A percentile compares a stretch with the other conserved stretches of the same genome.
Conservation (phyloP, 2,797 vertebrate genomes). For the Amblyopsis hoosieri region DNA sequence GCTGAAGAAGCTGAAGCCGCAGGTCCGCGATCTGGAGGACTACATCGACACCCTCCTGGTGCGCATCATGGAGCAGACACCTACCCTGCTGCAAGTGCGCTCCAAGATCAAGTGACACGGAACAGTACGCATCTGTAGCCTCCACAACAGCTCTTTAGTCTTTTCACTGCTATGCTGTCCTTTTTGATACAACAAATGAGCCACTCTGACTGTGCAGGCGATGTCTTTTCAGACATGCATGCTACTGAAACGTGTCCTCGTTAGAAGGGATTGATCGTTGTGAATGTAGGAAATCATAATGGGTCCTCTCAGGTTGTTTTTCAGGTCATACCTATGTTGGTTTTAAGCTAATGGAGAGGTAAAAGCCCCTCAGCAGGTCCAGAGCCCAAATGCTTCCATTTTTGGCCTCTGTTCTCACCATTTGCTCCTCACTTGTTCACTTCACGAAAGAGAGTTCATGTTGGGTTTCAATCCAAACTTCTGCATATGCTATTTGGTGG, state of each 20-base stretch:
- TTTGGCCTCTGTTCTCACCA: conserved; percentile 47
- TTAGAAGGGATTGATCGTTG: conserved; percentile 32
- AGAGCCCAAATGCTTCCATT: conserved; percentile 44
- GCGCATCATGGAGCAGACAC: conserved; percentile 97
- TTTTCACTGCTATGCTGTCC: conserved; percentile 78
- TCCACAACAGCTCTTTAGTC: conserved; percentile 70
- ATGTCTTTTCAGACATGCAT: conserved; percentile 60
- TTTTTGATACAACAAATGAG: conserved; percentile 70
- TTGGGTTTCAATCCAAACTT: conserved; percentile 26
- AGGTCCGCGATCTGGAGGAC: conserved; percentile 91
- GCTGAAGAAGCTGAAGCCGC: conserved; percentile 85
- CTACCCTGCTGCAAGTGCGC: conserved; percentile 91
- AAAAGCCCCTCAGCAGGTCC: conserved; percentile 19
- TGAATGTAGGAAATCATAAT: conserved; percentile 51
- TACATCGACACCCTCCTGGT: conserved; percentile 98
- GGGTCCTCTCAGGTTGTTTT: conserved; percentile 72
- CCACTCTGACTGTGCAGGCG: conserved; percentile 49
- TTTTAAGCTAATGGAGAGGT: conserved; percentile 31
- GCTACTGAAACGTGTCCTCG: conserved; percentile 50
- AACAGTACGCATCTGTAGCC: conserved; percentile 38
- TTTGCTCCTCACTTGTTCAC: conserved; percentile 47
- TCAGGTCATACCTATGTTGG: conserved; percentile 59
- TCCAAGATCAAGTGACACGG: conserved; percentile 74
- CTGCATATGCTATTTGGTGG: not conserved
- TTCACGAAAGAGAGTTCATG: conserved; percentile 13